Percentiles rank a stretch among this genome's conserved stretches.
Evolutionary conservation across 2,797 vertebrate genomes (phyloP).

Genomic region (Sardinella longiceps): DNA sequence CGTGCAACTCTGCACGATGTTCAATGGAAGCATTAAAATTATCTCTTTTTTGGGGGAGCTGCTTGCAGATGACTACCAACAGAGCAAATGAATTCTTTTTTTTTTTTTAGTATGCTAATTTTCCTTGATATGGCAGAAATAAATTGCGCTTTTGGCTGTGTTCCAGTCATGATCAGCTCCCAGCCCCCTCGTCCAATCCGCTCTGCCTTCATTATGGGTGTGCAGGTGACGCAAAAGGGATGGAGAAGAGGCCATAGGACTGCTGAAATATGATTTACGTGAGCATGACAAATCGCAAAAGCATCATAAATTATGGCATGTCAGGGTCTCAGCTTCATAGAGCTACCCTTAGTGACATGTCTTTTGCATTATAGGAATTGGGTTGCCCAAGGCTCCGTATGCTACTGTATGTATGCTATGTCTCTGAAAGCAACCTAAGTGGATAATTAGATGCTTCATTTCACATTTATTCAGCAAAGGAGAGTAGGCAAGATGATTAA

Average conservation of each 20-base stretch:
- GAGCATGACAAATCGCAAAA: background rate
- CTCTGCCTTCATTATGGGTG: background rate
- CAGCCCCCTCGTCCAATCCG: background rate
- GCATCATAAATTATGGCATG: background rate
- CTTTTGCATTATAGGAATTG: background rate
- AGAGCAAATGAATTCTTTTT: background rate
- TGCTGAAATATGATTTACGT: background rate
- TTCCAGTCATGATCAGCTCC: background rate
- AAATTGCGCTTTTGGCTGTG: background rate
- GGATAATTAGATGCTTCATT: slow-evolving; percentile 1
- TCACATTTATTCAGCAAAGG: background rate
- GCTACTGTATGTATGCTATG: background rate
- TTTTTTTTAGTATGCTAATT: background rate
- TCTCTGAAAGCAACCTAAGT: background rate
- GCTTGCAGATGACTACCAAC: background rate
- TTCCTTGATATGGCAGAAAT: background rate
- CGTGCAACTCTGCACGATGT: background rate
- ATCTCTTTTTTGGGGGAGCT: background rate
- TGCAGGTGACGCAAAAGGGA: background rate
- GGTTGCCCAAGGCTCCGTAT: background rate
- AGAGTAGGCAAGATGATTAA: background rate
- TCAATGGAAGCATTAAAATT: background rate
- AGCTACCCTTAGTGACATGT: background rate
- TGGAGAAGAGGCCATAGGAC: background rate
- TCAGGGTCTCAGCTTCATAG: background rate